A percentile compares a stretch with the other conserved stretches of the same genome.
Conservation (phyloP, 2,113 vertebrate species). For the Chauna torquata region DNA sequence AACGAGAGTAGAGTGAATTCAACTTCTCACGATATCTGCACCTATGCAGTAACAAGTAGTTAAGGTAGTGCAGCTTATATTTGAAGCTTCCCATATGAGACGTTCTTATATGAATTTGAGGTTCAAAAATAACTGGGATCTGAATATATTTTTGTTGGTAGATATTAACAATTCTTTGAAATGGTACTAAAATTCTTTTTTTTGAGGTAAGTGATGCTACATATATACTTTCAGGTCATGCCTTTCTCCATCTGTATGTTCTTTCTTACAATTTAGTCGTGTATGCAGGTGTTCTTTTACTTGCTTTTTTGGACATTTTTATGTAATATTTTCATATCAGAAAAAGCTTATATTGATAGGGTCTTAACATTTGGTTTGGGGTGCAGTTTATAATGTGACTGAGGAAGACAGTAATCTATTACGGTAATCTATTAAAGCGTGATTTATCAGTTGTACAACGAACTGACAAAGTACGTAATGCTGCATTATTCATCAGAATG, state of each 20-base stretch:
- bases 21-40: neutral
- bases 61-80: neutral
- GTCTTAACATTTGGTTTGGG: neutral
- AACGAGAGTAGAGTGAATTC: neutral
- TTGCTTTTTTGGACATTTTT: neutral
- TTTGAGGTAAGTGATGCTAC: neutral
- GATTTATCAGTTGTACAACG: neutral
- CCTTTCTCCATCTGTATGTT: neutral
- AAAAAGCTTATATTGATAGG: neutral
- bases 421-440: neutral
- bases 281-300: neutral
- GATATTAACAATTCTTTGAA: neutral
- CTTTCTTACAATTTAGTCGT: neutral
- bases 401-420: neutral
- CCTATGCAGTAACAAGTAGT: neutral
- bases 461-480: neutral
- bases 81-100: neutral
- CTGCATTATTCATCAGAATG: neutral
- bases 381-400: neutral
- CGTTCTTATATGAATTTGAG: neutral
- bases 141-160: neutral
- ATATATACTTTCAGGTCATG: neutral
- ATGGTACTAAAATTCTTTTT: neutral
- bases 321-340: neutral
- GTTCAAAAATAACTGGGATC: neutral